Percentiles rank a stretch among this genome's conserved stretches.
Evolutionary conservation across 2,797 vertebrate genomes (phyloP).

Genomic region (Antrozous pallidus): DNA sequence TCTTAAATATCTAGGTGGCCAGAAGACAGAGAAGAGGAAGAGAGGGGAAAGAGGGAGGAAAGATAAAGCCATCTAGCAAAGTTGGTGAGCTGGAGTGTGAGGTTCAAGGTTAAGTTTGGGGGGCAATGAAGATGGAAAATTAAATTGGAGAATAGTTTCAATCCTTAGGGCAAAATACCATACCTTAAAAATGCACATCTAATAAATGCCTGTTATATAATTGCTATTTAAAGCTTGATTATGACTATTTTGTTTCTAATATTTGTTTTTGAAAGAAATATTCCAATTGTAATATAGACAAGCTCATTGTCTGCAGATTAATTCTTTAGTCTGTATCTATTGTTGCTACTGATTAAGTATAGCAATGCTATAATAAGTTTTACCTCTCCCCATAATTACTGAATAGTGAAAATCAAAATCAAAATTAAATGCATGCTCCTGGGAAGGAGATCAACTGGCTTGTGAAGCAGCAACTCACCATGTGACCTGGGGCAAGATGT

Average conservation of each 20-base stretch:
- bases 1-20: neutral
- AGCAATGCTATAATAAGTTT: neutral
- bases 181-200: neutral
- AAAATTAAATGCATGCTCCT: neutral
- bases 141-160: neutral
- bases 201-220: neutral
- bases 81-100: neutral
- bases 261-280: constrained; percentile 33
- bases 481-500: neutral
- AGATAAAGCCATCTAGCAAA: neutral
- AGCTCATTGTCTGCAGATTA: neutral
- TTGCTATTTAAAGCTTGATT: neutral
- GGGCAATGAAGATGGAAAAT: neutral
- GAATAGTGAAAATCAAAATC: neutral
- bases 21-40: neutral
- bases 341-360: neutral
- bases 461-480: neutral
- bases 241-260: neutral
- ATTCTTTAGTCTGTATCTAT: neutral
- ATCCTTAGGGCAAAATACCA: neutral
- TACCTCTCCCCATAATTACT: neutral
- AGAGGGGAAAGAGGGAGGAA: neutral
- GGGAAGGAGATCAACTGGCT: neutral
- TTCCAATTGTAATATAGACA: neutral
- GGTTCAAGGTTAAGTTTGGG: neutral